A percentile compares a stretch with the other conserved stretches of the same genome.
Evolutionary conservation across 2,888 invertebrate species (phyloP).

Genomic region (Andrena praecox): DNA sequence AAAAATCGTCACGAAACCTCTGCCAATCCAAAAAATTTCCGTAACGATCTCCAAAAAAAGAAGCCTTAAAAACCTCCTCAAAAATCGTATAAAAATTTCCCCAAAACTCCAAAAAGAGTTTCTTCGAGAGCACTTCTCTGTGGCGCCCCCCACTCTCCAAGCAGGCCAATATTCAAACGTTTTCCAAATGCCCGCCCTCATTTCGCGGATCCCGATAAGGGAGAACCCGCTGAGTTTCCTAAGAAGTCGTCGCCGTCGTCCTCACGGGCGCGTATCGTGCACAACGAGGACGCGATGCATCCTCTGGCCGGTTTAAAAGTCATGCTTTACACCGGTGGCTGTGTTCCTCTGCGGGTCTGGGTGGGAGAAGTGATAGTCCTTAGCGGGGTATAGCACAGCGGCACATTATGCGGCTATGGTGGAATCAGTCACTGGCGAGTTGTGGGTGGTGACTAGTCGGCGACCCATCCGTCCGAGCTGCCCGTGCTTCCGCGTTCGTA

Average conservation of each 20-base stretch:
- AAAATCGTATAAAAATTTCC: no score
- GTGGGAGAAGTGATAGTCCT: slow-evolving; percentile 84
- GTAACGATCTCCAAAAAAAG: no score
- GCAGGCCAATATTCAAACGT: no score
- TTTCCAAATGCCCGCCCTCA: no score
- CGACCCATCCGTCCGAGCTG: slow-evolving; percentile 65
- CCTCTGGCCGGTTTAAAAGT: slow-evolving; percentile 72
- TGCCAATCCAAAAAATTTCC: no score
- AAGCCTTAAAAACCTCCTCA: no score
- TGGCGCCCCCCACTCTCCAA: no score
- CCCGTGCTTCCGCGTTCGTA: slow-evolving; percentile 61
- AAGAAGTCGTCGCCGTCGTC: slow-evolving; percentile 1
- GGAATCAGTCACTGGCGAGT: slow-evolving; percentile 84
- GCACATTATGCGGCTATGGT: slow-evolving; percentile 82
- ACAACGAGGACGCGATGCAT: slow-evolving; percentile 65
- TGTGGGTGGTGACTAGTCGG: slow-evolving; percentile 83
- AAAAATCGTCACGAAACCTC: not conserved
- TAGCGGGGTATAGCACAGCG: slow-evolving; percentile 79
- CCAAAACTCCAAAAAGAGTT: no score
- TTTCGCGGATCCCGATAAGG: no score
- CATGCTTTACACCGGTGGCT: slow-evolving; percentile 78
- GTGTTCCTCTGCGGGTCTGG: slow-evolving; percentile 75
- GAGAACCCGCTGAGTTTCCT: slow-evolving; percentile 4
- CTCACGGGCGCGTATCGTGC: slow-evolving; percentile 43
- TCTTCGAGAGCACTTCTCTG: no score